These are phyloP conservation scores for Calidris pygmaea DNA, from an alignment of 2,113 vertebrate genomes.

Conservation along the genomic window DNA sequence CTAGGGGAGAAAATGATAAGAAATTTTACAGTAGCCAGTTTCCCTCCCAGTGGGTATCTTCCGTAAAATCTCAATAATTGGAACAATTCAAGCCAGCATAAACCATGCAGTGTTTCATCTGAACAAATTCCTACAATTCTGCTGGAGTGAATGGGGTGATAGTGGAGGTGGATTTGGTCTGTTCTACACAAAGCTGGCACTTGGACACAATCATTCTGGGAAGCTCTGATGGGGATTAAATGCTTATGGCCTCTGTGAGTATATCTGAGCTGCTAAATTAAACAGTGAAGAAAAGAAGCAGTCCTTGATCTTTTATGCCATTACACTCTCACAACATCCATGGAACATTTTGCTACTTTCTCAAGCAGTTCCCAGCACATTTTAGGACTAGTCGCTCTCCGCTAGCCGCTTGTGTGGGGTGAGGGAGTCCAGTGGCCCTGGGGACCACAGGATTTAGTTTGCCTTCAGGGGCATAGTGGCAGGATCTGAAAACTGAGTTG, in stretches of 20 bases:
- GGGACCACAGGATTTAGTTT: not conserved
- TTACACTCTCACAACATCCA: not conserved
- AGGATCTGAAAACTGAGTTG: not conserved
- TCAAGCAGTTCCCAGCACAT: not conserved
- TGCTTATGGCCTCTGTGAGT: fast-evolving
- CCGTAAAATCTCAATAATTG: not conserved
- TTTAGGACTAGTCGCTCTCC: not conserved
- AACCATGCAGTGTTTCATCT: not conserved
- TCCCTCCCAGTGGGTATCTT: not conserved
- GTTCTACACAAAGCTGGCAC: not conserved
- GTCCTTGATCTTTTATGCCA: not conserved
- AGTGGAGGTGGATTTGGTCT: not conserved
- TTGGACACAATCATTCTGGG: not conserved
- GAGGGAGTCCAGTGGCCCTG: fast-evolving
- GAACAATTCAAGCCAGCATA: not conserved
- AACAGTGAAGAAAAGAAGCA: not conserved
- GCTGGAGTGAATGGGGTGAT: not conserved
- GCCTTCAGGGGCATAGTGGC: not conserved
- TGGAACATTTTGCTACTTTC: not conserved
- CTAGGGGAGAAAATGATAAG: not conserved
- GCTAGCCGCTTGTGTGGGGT: not conserved
- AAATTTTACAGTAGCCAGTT: not conserved
- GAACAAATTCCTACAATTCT: not conserved
- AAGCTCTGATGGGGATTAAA: not conserved
- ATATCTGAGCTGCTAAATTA: not conserved